Evolutionary conservation across 2,888 invertebrate genomes (phyloP).

Genomic region (Litoditis marina): DNA sequence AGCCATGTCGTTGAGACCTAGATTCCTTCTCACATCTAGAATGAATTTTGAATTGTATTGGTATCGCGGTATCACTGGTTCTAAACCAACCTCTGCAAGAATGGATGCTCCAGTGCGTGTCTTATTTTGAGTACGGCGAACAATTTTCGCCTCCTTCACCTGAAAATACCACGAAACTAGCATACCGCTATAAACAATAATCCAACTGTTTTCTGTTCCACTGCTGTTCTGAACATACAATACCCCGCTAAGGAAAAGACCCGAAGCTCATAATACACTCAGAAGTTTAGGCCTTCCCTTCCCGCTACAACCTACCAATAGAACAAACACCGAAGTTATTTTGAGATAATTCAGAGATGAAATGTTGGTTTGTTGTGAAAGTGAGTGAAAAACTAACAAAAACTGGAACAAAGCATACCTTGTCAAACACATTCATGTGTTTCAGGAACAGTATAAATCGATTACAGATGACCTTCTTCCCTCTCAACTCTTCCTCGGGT

Average conservation of each 20-base stretch:
- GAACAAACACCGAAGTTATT: neutral
- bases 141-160: neutral
- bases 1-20: neutral
- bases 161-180: too few relatives aligned
- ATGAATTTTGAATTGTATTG: neutral
- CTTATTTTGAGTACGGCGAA: neutral
- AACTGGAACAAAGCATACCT: neutral
- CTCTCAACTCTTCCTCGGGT: neutral
- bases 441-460: slow-evolving; percentile 12
- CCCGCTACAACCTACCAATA: too few relatives aligned
- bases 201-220: too few relatives aligned
- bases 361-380: neutral
- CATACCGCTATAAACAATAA: too few relatives aligned
- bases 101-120: neutral
- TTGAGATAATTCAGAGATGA: neutral
- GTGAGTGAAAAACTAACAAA: neutral
- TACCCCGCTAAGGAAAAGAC: too few relatives aligned
- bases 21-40: slow-evolving; percentile 6
- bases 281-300: too few relatives aligned
- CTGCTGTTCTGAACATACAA: too few relatives aligned
- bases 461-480: slow-evolving; percentile 11
- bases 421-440: slow-evolving; percentile 4
- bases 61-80: too few relatives aligned
- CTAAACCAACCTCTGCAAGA: slow-evolving; percentile 4
- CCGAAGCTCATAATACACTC: too few relatives aligned